Base-by-base conservation (phyloP, 2,888 invertebrate species). In the Pteria penguin region DNA sequence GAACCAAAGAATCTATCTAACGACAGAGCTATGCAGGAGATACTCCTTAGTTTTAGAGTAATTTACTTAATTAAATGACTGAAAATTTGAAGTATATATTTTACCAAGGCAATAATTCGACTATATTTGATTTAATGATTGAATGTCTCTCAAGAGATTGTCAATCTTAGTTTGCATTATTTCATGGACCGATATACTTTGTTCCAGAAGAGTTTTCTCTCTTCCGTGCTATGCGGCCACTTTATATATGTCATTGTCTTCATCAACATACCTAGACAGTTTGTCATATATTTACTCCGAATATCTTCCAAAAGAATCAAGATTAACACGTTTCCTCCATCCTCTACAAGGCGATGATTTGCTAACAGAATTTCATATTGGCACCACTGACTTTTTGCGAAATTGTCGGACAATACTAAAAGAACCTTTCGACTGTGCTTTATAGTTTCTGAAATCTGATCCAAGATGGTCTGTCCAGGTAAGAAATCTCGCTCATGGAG, bases 281-380 rank as follows among this genome's bases (percentile, higher is more conserved):
- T 95, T 0, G 95, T 95, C 0, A 95, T 92, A 1, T 94, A 91
- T 2, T 93, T 91, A 1, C 93, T 92, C 0, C 95, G 94, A 54
- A 95, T 94, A 33, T 95, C 94, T 87, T 95, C 95, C 45, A 95
- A 90, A 4, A 95, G 93, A 0, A 95, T 93, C 0, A 95, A 88
- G 0, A 95, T 94, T 26, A 95, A 90, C 66, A 94, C 94, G 82
- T 95, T 95, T 94, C 95, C 93, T 11, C 86, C 77, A 27, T 85
- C 83, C 36, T 90, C 89, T 5, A 91, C 81, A 2, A 91, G 72
- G 18, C 87, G 82, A 86, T 95, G 94, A 75, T 95, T 95, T 0
- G 95, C 95, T 61, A 95, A 87, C 82, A 95, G 94, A 94, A 95
- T 94, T 89, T 95, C 95, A 82, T 95, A 95, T 84, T 95, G 94